Evolutionary conservation across 2,113 vertebrate species (phyloP).

Genomic region (Emberiza fucata): DNA sequence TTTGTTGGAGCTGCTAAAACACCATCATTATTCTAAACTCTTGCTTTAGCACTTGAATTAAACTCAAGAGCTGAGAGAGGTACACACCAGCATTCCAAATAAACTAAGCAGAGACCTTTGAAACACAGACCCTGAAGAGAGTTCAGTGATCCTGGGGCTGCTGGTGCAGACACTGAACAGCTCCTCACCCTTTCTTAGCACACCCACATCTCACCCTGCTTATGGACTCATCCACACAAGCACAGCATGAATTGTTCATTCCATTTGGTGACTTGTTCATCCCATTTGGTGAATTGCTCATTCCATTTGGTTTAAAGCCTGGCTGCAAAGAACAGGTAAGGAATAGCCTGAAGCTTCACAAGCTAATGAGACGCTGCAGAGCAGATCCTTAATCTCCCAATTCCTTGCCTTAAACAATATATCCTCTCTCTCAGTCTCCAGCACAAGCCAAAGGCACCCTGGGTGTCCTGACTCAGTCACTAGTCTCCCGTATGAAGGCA

Average conservation of each 20-base stretch:
- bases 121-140: not conserved
- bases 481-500: not conserved
- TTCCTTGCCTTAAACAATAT: not conserved
- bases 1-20: not conserved
- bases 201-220: not conserved
- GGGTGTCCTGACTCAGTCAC: not conserved
- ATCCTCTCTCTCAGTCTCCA: not conserved
- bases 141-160: not conserved
- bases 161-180: not conserved
- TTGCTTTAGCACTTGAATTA: not conserved
- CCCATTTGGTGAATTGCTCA: not conserved
- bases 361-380: not conserved
- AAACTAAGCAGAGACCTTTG: not conserved
- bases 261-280: not conserved
- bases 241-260: not conserved
- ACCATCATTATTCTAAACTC: not conserved
- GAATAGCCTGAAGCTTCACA: not conserved
- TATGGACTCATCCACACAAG: not conserved
- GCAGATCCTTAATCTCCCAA: not conserved
- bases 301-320: not conserved
- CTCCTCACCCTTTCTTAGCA: not conserved
- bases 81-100: not conserved
- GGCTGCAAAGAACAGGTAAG: not conserved
- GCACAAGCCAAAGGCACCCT: not conserved
- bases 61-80: not conserved